Base-by-base conservation (phyloP, 2,888 invertebrate species). In the Parasteatoda lunata region DNA sequence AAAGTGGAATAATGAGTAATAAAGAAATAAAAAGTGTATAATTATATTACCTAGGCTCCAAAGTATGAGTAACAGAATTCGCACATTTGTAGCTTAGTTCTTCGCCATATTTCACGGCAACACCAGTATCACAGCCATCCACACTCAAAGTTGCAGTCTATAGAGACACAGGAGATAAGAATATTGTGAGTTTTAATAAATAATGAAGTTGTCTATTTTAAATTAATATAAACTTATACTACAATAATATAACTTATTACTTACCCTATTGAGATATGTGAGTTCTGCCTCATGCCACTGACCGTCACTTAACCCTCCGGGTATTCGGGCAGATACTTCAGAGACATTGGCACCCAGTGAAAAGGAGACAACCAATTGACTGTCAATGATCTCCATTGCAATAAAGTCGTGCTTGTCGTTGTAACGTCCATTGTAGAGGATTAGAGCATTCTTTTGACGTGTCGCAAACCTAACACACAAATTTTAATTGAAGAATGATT, bases 331-430 rank as follows among this genome's bases (percentile, higher is more conserved):
- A 84, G 93, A 93, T 45, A 91, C 91, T 49, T 89, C 87, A 0
- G 95, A 95, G 8, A 95, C 94, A 81, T 94, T 94, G 72, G 95
- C 95, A 0, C 98, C 98, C 47, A 98, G 93, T 0, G 96, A 97
- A 91, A 96, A 98, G 0, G 97, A 96, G 92, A 98, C 97, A 0
- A 98, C 93, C 13, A 94, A 94, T 0, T 95, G 94, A 13, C 91
- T 91, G 77, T 95, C 94, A 0, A 96, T 93, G 11, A 97, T 94
- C 92, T 98, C 98, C 69, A 98, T 92, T 0, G 98, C 96, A 30
- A 98, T 94, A 91, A 98, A 98, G 92, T 98, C 98, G 91, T 98
- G 97, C 1, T 96, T 94, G 91, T 98, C 97, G 92, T 98, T 98
- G 93, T 98, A 98, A 0, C 98, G 94, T 0, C 98, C 98, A 92